Percentiles rank a stretch among this genome's conserved stretches.
Evolutionary conservation across 2,888 invertebrate genomes (phyloP).

Genomic region (Sialis lutaria): DNA sequence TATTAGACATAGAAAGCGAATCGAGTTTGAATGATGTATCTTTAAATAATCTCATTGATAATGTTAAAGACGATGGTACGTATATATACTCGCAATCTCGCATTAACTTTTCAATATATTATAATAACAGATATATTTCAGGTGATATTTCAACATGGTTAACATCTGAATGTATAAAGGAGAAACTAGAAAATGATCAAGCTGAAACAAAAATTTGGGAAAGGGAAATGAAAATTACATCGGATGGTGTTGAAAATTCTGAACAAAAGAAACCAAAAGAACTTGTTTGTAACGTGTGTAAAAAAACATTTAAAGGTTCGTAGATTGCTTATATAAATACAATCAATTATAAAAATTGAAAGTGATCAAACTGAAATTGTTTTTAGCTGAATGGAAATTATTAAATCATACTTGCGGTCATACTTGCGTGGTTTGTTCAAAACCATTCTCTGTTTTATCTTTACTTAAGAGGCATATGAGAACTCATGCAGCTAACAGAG

Average conservation of each 20-base stretch:
- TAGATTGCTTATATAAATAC: background rate
- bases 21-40: no score
- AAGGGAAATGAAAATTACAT: background rate
- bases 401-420: conserved; percentile 4
- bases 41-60: no score
- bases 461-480: conserved; percentile 6
- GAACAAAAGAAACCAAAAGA: background rate
- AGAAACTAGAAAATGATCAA: background rate
- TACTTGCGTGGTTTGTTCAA: conserved; percentile 7
- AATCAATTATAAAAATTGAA: background rate
- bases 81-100: no score
- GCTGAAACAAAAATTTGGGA: background rate
- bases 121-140: no score
- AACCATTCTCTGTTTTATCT: conserved; percentile 6
- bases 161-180: no score
- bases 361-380: background rate
- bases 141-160: no score
- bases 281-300: conserved; percentile 1
- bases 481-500: conserved; percentile 5
- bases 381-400: conserved; percentile 7
- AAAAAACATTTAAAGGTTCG: conserved; percentile 3
- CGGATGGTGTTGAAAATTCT: background rate
- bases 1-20: no score
- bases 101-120: no score
- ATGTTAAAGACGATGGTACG: no score